phyloP scores from a whole-genome alignment of 2,888 invertebrate species.

The Ptilodon capucinus region DNA sequence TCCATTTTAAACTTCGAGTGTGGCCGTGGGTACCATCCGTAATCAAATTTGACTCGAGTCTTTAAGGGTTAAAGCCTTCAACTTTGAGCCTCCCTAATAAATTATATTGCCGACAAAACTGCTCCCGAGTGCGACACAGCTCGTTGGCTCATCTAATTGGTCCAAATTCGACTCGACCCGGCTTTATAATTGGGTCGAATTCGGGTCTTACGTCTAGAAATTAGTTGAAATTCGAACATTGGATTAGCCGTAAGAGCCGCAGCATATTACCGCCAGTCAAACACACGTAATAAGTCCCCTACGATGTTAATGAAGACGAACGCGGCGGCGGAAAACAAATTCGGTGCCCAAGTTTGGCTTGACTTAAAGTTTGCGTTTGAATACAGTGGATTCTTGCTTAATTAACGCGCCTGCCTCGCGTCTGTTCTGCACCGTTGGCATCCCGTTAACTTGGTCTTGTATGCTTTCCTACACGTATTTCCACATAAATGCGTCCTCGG shows the following conservation, averaged over 20 bases:
- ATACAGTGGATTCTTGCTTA: conserved; percentile 73
- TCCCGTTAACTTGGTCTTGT: conserved; percentile 44
- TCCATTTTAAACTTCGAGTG: conserved; percentile 70
- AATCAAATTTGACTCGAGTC: conserved; percentile 81
- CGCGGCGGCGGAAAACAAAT: conserved; percentile 66
- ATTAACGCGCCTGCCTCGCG: conserved; percentile 62
- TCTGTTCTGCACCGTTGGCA: conserved; percentile 32
- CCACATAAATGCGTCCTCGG: conserved; percentile 41
- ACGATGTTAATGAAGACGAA: conserved; percentile 69
- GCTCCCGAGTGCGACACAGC: conserved; percentile 80
- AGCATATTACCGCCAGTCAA: conserved; percentile 66
- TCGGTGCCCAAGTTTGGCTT: conserved; percentile 62
- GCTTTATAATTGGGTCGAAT: conserved; percentile 76
- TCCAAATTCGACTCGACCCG: conserved; percentile 75
- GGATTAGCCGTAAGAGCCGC: conserved; percentile 63
- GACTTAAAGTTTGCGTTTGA: conserved; percentile 68
- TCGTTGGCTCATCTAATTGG: conserved; percentile 82
- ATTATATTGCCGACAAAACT: conserved; percentile 82
- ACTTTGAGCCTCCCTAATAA: conserved; percentile 80
- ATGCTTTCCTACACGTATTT: conserved; percentile 47
- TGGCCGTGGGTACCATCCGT: conserved; percentile 69
- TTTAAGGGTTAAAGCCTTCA: conserved; percentile 79
- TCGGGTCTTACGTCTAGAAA: conserved; percentile 66
- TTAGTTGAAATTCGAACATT: conserved; percentile 72
- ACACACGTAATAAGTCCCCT: conserved; percentile 72